Conservation (phyloP, 1,140 invertebrate genomes). For the Hypothenemus hampei region DNA sequence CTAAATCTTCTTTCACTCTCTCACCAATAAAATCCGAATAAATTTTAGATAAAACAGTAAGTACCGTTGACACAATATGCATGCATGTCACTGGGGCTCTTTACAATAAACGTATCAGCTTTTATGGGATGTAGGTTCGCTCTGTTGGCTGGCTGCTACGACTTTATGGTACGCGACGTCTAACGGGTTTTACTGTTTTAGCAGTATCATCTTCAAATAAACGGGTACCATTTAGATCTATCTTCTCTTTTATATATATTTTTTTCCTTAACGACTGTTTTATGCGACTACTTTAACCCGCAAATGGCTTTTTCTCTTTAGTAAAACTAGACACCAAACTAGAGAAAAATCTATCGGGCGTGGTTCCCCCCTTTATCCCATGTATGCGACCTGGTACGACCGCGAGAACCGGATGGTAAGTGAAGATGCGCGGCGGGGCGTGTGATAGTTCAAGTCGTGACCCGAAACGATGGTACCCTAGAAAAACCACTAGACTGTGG, state of each 20-base stretch:
- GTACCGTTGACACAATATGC: constrained; percentile 17
- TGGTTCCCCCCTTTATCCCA: background rate
- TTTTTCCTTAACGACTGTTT: too few relatives aligned
- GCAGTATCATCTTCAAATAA: constrained; percentile 12
- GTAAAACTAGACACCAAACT: background rate
- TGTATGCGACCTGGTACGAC: constrained; percentile 15
- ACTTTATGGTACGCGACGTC: constrained; percentile 14
- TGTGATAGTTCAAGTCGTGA: constrained; percentile 40
- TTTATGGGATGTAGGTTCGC: constrained; percentile 19
- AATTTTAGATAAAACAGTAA: constrained; percentile 12
- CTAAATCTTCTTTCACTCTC: too few relatives aligned
- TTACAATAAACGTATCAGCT: constrained; percentile 21
- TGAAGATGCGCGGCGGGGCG: constrained; percentile 40
- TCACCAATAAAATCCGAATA: constrained; percentile 7
- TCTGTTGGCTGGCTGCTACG: constrained; percentile 10
- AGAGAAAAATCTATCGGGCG: constrained; percentile 1
- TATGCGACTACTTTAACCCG: too few relatives aligned
- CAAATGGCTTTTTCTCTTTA: too few relatives aligned
- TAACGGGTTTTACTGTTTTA: constrained; percentile 9
- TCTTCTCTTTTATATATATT: too few relatives aligned
- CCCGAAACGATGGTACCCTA: constrained; percentile 36
- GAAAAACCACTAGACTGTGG: constrained; percentile 38
- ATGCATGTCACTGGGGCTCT: constrained; percentile 18
- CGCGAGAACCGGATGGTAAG: constrained; percentile 28
- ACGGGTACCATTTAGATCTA: constrained; percentile 8